A percentile compares a stretch with the other conserved stretches of the same genome.
Evolutionary conservation across 2,797 vertebrate species (phyloP).

Genomic region (Oreonectes daqikongensis): DNA sequence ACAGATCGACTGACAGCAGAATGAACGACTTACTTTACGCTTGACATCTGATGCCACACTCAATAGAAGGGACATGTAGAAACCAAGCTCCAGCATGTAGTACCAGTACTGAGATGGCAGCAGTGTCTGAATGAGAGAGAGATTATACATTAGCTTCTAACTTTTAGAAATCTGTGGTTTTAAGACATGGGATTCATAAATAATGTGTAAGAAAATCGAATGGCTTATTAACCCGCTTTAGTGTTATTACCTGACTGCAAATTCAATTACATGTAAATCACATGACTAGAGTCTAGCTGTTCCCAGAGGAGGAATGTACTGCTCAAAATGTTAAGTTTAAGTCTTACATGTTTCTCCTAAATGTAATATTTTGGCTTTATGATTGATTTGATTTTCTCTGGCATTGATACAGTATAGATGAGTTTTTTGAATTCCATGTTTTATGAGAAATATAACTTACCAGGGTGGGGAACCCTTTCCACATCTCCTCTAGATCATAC

Average conservation of each 20-base stretch:
- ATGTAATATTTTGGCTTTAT: not conserved
- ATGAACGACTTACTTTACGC: conserved; percentile 85
- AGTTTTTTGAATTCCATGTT: not conserved
- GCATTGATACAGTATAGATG: too few relatives aligned
- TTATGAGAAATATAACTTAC: conserved; percentile 68
- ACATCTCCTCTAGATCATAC: conserved; percentile 88
- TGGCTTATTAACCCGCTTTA: not conserved
- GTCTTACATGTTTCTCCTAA: not conserved
- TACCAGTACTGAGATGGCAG: conserved; percentile 90
- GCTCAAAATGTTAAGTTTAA: not conserved
- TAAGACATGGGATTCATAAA: not conserved
- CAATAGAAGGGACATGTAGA: conserved; percentile 92
- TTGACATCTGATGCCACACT: conserved; percentile 94
- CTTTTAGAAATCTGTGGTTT: not conserved
- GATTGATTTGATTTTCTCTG: not conserved
- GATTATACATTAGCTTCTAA: not conserved
- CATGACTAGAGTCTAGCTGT: not conserved
- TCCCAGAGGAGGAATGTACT: not conserved
- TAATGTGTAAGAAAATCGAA: not conserved
- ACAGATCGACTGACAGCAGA: not conserved
- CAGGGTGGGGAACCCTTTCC: conserved; percentile 92
- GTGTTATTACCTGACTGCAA: not conserved
- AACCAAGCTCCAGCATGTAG: conserved; percentile 94
- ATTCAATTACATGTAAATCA: not conserved
- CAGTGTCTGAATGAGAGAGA: conserved; percentile 74